Conservation (phyloP, 1,140 invertebrate genomes). For the Drosophila malerkotliana region DNA sequence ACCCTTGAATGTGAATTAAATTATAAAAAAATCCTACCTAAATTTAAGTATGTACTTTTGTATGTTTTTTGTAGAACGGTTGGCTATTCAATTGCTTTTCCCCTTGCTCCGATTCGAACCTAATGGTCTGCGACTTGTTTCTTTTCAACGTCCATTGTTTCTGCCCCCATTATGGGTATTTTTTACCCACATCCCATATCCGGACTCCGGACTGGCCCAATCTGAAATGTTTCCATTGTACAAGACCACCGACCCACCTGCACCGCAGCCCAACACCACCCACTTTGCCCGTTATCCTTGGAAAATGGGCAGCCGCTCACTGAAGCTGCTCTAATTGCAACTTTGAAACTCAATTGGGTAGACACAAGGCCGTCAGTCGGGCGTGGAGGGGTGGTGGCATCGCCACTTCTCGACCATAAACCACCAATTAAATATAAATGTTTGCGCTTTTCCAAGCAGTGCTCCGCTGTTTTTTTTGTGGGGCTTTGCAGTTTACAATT, state of each 20-base stretch:
- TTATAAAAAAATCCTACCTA: no score
- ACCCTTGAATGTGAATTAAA: no score
- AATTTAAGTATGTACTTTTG: background rate
- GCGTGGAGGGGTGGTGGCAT: background rate
- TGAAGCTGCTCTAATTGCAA: slow-evolving; percentile 79
- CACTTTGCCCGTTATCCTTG: slow-evolving; percentile 12
- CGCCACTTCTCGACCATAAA: slow-evolving; percentile 39
- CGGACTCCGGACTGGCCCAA: slow-evolving; percentile 17
- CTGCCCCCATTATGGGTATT: slow-evolving; percentile 13
- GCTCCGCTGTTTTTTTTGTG: slow-evolving; percentile 13
- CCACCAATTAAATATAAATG: slow-evolving; percentile 77
- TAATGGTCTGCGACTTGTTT: slow-evolving; percentile 79
- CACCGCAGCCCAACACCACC: background rate
- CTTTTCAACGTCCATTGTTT: slow-evolving; percentile 74
- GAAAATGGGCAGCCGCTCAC: slow-evolving; percentile 53
- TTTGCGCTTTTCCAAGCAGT: slow-evolving; percentile 69
- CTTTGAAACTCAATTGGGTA: slow-evolving; percentile 80
- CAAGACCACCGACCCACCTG: slow-evolving; percentile 30
- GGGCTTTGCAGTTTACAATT: slow-evolving; percentile 42
- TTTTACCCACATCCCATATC: background rate
- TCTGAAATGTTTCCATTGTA: slow-evolving; percentile 76
- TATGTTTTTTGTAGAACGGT: background rate
- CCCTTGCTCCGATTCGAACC: slow-evolving; percentile 11
- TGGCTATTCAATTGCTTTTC: background rate
- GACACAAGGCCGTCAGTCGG: slow-evolving; percentile 45